These are phyloP conservation scores for Columba janthina DNA, from an alignment of 2,113 vertebrate genomes.

Conservation along the genomic window DNA sequence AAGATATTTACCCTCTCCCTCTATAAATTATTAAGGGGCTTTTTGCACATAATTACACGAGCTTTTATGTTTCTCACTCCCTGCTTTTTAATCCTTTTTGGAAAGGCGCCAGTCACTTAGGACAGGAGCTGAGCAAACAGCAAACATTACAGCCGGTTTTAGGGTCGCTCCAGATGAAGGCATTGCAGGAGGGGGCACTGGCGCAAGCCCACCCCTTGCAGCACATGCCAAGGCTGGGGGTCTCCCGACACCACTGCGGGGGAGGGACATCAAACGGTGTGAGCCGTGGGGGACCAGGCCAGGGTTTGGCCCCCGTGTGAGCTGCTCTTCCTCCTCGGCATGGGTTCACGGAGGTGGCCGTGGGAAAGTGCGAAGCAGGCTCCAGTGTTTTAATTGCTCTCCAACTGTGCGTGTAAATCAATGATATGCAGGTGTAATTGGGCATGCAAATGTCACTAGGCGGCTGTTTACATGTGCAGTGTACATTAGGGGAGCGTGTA, in stretches of 20 bases:
- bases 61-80: slow-evolving; percentile 67
- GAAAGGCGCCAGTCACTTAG: slow-evolving; percentile 40
- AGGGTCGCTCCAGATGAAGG: not conserved
- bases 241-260: rapidly evolving
- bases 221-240: rapidly evolving
- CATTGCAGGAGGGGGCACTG: not conserved
- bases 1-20: slow-evolving; percentile 72
- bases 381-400: slow-evolving; percentile 25
- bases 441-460: slow-evolving; percentile 50
- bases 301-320: rapidly evolving
- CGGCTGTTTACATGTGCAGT: slow-evolving; percentile 46
- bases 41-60: slow-evolving; percentile 74
- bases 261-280: rapidly evolving
- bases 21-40: slow-evolving; percentile 72
- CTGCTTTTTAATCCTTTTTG: slow-evolving; percentile 72
- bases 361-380: not conserved
- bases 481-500: not conserved
- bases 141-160: not conserved
- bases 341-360: not conserved
- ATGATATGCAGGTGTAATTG: slow-evolving; percentile 61
- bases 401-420: slow-evolving; percentile 60
- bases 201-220: rapidly evolving
- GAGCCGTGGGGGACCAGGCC: rapidly evolving
- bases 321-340: rapidly evolving
- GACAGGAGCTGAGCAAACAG: not conserved